These are phyloP conservation scores for Punctoribates punctum DNA, from an alignment of 2,888 invertebrate species.

Conservation along the genomic window DNA sequence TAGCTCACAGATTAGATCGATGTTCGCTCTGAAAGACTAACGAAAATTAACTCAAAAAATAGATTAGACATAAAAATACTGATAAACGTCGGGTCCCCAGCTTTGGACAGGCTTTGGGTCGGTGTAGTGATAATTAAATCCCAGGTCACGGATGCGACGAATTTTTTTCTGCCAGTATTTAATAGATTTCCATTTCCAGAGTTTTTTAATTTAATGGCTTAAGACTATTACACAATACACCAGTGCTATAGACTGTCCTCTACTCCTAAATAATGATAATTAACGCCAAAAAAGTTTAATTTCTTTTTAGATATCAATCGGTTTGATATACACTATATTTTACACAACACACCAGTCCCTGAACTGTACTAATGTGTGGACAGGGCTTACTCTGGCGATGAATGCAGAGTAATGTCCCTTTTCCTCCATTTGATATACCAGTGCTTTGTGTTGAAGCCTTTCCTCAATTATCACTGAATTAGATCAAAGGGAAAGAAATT, in stretches of 20 bases:
- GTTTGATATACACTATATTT: too few species aligned
- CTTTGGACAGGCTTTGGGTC: too few species aligned
- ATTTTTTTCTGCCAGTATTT: not conserved
- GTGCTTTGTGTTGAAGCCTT: too few species aligned
- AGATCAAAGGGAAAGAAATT: too few species aligned
- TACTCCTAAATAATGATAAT: slow-evolving; percentile 25
- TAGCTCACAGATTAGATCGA: too few species aligned
- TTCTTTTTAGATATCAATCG: too few species aligned
- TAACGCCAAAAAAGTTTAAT: not conserved
- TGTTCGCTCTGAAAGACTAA: too few species aligned
- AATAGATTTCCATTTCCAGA: not conserved
- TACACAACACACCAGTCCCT: not conserved
- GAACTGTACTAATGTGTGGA: slow-evolving; percentile 24
- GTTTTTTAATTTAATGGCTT: too few species aligned
- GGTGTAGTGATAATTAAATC: slow-evolving; percentile 12
- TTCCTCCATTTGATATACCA: too few species aligned
- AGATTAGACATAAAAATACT: not conserved
- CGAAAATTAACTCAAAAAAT: too few species aligned
- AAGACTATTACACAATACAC: too few species aligned
- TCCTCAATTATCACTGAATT: too few species aligned
- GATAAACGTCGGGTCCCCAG: not conserved
- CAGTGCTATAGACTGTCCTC: not conserved
- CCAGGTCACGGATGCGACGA: slow-evolving; percentile 7
- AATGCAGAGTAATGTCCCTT: not conserved
- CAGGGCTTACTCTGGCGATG: not conserved